Evolutionary conservation across 2,888 invertebrate genomes (phyloP).

Genomic region (Orthosia incerta): DNA sequence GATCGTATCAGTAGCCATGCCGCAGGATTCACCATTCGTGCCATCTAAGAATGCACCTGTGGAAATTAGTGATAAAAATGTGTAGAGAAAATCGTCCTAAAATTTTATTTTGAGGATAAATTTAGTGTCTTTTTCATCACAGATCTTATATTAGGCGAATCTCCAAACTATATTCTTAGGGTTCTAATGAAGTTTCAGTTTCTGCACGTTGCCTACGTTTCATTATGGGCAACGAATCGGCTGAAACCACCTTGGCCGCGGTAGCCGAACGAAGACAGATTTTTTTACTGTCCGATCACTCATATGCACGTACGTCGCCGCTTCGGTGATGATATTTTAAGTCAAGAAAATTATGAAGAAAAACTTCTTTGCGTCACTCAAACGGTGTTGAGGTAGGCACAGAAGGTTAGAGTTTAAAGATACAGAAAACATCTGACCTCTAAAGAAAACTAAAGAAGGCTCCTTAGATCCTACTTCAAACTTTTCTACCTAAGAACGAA

Average conservation of each 20-base stretch:
- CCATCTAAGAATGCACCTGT: slow-evolving; percentile 9
- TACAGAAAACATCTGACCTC: neutral
- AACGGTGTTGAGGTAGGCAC: too few relatives aligned
- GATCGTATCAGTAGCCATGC: slow-evolving; percentile 18
- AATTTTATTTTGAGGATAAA: too few relatives aligned
- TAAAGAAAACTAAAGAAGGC: neutral
- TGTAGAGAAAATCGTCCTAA: neutral
- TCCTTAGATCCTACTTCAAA: neutral
- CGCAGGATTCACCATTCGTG: neutral
- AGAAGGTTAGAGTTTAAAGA: neutral
- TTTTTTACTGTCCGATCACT: neutral
- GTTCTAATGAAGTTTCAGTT: too few relatives aligned
- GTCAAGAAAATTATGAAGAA: neutral
- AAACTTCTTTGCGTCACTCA: neutral
- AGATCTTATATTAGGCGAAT: too few relatives aligned
- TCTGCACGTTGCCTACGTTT: too few relatives aligned
- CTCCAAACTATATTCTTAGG: too few relatives aligned
- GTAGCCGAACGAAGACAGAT: too few relatives aligned
- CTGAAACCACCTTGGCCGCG: too few relatives aligned
- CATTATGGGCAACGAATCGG: too few relatives aligned
- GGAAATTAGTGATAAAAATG: slow-evolving; percentile 4
- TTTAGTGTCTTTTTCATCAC: neutral
- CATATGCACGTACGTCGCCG: neutral
- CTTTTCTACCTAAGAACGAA: neutral
- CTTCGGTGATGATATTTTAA: neutral